These are phyloP conservation scores for Molossus molossus DNA, from an alignment of 2,797 vertebrate species.

Conservation along the genomic window DNA sequence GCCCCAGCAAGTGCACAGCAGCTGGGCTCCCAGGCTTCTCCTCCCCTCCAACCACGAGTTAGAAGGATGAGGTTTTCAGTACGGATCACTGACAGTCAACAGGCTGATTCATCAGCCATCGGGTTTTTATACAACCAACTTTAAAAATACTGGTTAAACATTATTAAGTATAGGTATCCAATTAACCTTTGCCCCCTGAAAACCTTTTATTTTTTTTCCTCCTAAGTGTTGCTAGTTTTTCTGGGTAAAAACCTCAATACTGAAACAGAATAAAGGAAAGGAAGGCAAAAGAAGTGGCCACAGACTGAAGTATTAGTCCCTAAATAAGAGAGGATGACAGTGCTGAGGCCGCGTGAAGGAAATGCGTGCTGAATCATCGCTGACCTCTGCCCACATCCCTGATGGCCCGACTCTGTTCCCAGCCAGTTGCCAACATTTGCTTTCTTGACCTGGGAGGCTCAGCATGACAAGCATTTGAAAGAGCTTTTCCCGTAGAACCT, in stretches of 20 bases:
- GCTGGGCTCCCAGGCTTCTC: background rate
- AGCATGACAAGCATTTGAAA: background rate
- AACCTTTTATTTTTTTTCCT: background rate
- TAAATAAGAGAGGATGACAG: background rate
- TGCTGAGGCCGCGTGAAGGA: background rate
- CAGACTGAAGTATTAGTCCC: background rate
- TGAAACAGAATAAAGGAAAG: background rate
- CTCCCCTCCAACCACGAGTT: accelerated
- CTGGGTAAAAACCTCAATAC: background rate
- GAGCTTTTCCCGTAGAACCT: background rate
- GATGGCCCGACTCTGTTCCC: background rate
- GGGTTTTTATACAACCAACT: background rate
- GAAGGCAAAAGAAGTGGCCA: background rate
- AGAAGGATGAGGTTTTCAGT: background rate
- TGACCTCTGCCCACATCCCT: accelerated
- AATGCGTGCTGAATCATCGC: accelerated
- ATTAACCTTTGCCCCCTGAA: background rate
- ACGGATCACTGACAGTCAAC: background rate
- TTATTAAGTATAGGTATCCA: background rate
- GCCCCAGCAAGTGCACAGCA: accelerated
- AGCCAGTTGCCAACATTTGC: background rate
- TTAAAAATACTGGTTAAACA: background rate
- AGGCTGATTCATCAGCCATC: background rate
- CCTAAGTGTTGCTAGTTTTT: background rate
- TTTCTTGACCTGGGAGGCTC: background rate